phyloP scores from a whole-genome alignment of 2,113 vertebrate species.

The Tor tambroides region DNA sequence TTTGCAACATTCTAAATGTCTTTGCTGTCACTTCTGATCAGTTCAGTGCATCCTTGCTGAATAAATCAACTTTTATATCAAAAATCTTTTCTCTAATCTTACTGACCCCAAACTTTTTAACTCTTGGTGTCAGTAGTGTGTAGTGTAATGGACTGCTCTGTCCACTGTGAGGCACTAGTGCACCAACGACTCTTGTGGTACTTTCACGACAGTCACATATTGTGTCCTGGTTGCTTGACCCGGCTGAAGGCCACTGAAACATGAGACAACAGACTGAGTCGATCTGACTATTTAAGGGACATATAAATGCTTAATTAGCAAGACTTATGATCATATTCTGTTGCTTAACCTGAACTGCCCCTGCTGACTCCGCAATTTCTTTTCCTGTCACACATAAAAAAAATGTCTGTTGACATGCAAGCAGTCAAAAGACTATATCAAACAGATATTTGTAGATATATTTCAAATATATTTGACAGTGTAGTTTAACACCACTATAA shows the following conservation, averaged over 20 bases:
- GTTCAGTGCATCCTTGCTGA: no score
- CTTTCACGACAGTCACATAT: not conserved
- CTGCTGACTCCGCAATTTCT: not conserved
- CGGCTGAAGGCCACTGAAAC: slow-evolving; percentile 38
- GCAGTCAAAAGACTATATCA: not conserved
- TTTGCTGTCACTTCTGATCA: no score
- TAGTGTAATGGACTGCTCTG: not conserved
- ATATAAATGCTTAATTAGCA: slow-evolving; percentile 35
- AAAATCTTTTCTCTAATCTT: not conserved
- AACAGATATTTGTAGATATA: not conserved
- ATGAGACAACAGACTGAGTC: slow-evolving; percentile 25
- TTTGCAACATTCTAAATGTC: no score
- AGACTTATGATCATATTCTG: slow-evolving; percentile 17
- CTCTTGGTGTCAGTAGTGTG: not conserved
- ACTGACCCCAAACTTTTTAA: not conserved
- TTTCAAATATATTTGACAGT: not conserved
- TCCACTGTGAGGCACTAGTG: slow-evolving; percentile 17
- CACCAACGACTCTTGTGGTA: not conserved
- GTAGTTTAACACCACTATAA: not conserved
- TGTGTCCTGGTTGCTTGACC: slow-evolving; percentile 11
- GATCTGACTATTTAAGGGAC: slow-evolving; percentile 45
- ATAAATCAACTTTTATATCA: no score
- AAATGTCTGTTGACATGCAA: not conserved
- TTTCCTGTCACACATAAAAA: not conserved
- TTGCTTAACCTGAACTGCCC: not conserved